Evolutionary conservation across 2,797 vertebrate genomes (phyloP).

Genomic region (Phoxinus dragarum): DNA sequence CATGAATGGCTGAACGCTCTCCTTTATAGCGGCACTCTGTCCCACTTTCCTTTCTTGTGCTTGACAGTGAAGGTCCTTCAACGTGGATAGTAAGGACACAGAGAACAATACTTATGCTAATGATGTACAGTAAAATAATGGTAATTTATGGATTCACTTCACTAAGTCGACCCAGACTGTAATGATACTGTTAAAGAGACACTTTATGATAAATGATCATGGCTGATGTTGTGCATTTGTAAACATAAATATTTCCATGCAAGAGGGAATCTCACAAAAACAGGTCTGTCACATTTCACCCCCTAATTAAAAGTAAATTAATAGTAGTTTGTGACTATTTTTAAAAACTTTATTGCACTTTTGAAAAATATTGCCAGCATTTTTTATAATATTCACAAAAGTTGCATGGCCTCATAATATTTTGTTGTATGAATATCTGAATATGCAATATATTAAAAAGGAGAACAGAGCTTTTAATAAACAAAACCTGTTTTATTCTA

Average conservation of each 20-base stretch:
- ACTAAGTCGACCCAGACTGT: conserved; percentile 7
- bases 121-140: conserved; percentile 44
- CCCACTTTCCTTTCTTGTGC: conserved; percentile 44
- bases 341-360: background rate
- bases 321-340: background rate
- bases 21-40: conserved; percentile 18
- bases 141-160: conserved; percentile 46
- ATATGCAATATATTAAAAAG: too few species aligned
- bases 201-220: background rate
- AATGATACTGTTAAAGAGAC: background rate
- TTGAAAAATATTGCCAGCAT: too few species aligned
- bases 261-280: background rate
- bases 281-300: background rate
- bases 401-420: too few species aligned
- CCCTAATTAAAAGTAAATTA: background rate
- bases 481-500: background rate
- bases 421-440: too few species aligned
- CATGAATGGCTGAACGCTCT: conserved; percentile 20
- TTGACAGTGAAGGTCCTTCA: conserved; percentile 48
- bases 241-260: background rate
- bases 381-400: too few species aligned
- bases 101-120: conserved; percentile 55
- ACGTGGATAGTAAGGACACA: conserved; percentile 14
- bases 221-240: background rate
- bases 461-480: too few species aligned